Percentiles rank a stretch among this genome's conserved stretches.
These are phyloP conservation scores for Vulpes vulpes DNA, from an alignment of 2,113 vertebrate species.

Conservation along the genomic window DNA sequence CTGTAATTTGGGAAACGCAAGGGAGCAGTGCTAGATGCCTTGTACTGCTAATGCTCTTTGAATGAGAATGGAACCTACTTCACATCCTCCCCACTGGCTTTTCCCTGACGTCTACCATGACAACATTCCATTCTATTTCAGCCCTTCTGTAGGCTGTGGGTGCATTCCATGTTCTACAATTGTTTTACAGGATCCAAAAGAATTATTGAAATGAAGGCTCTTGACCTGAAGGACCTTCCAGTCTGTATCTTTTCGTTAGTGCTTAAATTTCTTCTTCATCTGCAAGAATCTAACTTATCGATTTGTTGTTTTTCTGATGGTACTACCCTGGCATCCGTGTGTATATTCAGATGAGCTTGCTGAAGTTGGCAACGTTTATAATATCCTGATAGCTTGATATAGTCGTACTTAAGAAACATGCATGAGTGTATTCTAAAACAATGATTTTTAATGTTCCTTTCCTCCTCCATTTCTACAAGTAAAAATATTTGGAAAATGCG, in stretches of 20 bases:
- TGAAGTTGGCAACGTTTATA: not conserved
- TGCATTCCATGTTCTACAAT: not conserved
- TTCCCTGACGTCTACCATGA: not conserved
- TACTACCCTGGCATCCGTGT: not conserved
- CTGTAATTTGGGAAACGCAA: not conserved
- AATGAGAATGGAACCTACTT: not conserved
- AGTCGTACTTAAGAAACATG: not conserved
- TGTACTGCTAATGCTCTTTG: not conserved
- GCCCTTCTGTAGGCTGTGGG: not conserved
- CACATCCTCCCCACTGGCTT: not conserved
- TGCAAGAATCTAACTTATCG: not conserved
- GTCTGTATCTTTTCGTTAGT: not conserved
- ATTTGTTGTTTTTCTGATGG: not conserved
- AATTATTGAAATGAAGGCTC: not conserved
- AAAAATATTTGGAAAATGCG: not conserved
- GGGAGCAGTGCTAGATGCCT: not conserved
- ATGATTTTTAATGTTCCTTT: conserved; percentile 11
- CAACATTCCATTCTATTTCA: not conserved
- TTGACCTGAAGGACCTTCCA: not conserved
- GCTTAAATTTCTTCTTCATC: not conserved
- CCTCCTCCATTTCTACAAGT: conserved; percentile 3
- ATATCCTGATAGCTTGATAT: not conserved
- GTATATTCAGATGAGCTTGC: not conserved
- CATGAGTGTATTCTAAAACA: not conserved
- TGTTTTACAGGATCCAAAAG: not conserved